These are phyloP conservation scores for Scomberomorus guttatus DNA, from an alignment of 2,797 vertebrate species.

Conservation along the genomic window DNA sequence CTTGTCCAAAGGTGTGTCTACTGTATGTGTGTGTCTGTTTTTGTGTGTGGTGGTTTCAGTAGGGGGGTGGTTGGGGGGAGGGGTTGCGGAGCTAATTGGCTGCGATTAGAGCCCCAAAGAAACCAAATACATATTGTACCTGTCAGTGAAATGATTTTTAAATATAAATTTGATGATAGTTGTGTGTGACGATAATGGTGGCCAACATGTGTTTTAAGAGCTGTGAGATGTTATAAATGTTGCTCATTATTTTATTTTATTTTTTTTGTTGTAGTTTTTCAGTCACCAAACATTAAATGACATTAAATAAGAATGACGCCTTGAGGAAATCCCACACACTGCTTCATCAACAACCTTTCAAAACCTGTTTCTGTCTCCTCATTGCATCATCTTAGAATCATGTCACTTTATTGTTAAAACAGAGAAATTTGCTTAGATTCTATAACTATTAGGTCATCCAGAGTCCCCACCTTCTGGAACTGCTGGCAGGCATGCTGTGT, in stretches of 20 bases:
- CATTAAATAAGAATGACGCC: constrained; percentile 33
- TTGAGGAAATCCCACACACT: constrained; percentile 36
- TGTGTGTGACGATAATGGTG: constrained; percentile 19
- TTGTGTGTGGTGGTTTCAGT: constrained; percentile 40
- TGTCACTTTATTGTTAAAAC: constrained; percentile 56
- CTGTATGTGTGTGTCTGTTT: constrained; percentile 45
- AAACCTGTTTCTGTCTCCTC: constrained; percentile 33
- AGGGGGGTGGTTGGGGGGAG: constrained; percentile 14
- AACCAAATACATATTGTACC: constrained; percentile 49
- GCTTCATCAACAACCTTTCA: constrained; percentile 38
- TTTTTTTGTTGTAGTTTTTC: neutral
- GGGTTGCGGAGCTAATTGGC: constrained; percentile 25
- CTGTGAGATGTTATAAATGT: constrained; percentile 53
- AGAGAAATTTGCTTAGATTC: constrained; percentile 63
- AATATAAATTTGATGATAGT: constrained; percentile 46
- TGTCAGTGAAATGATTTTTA: constrained; percentile 50
- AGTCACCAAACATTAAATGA: constrained; percentile 41
- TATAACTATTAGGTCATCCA: constrained; percentile 70
- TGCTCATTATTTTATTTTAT: constrained; percentile 35
- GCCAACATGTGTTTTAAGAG: constrained; percentile 49
- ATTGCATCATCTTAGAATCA: constrained; percentile 49
- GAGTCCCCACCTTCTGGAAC: constrained; percentile 70
- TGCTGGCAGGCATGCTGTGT: constrained; percentile 80
- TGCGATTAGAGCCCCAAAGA: constrained; percentile 39
- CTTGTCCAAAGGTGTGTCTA: constrained; percentile 73